Evolutionary conservation across 2,888 invertebrate genomes (phyloP).

Genomic region (Acholoe squamosa): DNA sequence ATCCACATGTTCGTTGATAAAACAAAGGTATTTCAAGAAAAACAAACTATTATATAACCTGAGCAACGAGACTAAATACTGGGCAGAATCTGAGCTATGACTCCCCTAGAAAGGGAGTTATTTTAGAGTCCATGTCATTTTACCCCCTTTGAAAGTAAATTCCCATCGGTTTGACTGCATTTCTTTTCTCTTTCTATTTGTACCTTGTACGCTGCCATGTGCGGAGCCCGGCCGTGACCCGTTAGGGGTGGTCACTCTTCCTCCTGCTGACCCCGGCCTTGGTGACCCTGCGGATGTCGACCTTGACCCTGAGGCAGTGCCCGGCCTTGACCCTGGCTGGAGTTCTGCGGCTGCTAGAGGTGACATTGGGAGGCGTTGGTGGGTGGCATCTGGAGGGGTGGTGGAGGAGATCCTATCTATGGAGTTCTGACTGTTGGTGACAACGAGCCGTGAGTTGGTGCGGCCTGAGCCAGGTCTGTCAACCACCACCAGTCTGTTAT

Average conservation of each 20-base stretch:
- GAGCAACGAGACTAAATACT: no score
- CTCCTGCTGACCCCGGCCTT: not conserved
- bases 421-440: not conserved
- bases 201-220: not conserved
- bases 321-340: constrained; percentile 15
- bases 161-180: no score
- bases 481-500: constrained; percentile 26
- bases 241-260: not conserved
- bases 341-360: not conserved
- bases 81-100: no score
- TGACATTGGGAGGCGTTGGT: not conserved
- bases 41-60: no score
- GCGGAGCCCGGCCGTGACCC: constrained; percentile 49
- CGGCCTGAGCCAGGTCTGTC: not conserved
- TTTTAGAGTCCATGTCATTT: no score
- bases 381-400: not conserved
- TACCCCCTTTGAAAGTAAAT: no score
- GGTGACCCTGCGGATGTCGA: not conserved
- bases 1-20: no score
- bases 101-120: no score
- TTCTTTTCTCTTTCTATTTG: not conserved
- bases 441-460: constrained; percentile 12
- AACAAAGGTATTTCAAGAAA: no score
- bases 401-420: not conserved
- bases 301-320: constrained; percentile 47